Base-by-base conservation (phyloP, 2,797 vertebrate genomes). In the Oreochromis mossambicus region DNA sequence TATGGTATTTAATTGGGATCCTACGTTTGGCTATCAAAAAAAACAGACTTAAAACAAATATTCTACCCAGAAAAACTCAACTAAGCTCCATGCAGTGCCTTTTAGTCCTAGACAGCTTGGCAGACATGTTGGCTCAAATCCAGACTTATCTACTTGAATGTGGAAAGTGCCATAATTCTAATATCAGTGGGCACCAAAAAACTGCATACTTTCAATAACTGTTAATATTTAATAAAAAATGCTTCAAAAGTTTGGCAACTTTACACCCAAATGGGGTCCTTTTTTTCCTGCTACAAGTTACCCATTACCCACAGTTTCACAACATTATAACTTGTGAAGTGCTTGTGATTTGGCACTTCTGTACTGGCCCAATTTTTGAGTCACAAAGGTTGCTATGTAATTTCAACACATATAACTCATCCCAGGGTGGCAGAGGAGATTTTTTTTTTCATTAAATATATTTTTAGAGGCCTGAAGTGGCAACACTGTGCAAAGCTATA, bases 381-480 rank as follows among this genome's bases (percentile, higher is more conserved):
- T 46, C 41, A 73, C 41, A 48, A 46, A 48, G 4, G 24, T 11
- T 73, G 9, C 41, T 46, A 29, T 46, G 24, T 19, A 7, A 7
- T 73, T 73, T 48, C 9, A 73, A 29, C 41, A 73, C 41, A 48
- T 73, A 43, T 24, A 70, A 70, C 24, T 73, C 68, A 48, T 73
- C 41, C 68, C 41, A 29, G 68, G 26, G 41, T 73, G 24, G 41
- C 6, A 48, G 68, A 73, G 68, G 15, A 46, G 66, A 0, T 46
- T 46, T 11, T 70, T 26, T 29, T 4, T 1, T 0, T 0, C 14
- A 1, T 50, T 63, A 63, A 5, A 75, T n/a, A 32, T 17, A 4
- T 75, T 50, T 75, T 50, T 32, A 13, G 26, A 75, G 43, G 24
- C 9, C 66, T 73, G 38, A 70, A 43, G 21, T 26, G 66, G 13